Evolutionary conservation across 2,797 vertebrate species (phyloP), one percentile per base, ranked within the genome.

Genomic region (Rhinogobio ventralis): DNA sequence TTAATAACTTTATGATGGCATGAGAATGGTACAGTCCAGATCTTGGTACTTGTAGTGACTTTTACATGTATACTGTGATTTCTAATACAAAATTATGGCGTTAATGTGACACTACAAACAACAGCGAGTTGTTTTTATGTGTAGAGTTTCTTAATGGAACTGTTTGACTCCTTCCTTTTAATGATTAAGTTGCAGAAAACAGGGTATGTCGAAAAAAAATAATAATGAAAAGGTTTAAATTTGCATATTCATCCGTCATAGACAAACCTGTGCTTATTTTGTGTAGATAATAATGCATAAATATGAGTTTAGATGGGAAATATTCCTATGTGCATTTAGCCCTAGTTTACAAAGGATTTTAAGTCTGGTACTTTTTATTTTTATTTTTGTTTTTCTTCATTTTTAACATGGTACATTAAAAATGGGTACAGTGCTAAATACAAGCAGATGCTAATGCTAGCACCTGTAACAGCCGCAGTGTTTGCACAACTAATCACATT

Each of bases 401-500:
- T 60, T 88, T 77, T 75, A 45, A 46, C 46, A 69, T 25, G 53
- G 71, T 80, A 81, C 7, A 25, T 77, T 83, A 75, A 71, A 74
- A 79, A 39, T 81, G 25, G 83, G 66, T 86, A 83, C 79, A 67
- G 75, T 80, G 82, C 86, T 86, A 72, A 82, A 86, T 77, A 68
- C 68, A 46, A 46, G 39, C 80, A 62, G 39, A 79, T 66, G 83
- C 81, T 83, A 85, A 78, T 39, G 87, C 72, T 83, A 87, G 82
- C 90, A 86, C 89, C 90, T 90, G 88, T 85, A 89, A 89, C 88
- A 90, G 90, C 89, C 87, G 93, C 91, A 93, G 93, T 94, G 93
- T 92, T 95, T 95, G 93, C 95, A 96, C 95, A 92, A 92, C 93
- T 95, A 85, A 94, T 92, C 93, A 94, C 94, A 93, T 93, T 93